Evolutionary conservation across 2,888 invertebrate species (phyloP).

Genomic region (Ophion obscuratus): DNA sequence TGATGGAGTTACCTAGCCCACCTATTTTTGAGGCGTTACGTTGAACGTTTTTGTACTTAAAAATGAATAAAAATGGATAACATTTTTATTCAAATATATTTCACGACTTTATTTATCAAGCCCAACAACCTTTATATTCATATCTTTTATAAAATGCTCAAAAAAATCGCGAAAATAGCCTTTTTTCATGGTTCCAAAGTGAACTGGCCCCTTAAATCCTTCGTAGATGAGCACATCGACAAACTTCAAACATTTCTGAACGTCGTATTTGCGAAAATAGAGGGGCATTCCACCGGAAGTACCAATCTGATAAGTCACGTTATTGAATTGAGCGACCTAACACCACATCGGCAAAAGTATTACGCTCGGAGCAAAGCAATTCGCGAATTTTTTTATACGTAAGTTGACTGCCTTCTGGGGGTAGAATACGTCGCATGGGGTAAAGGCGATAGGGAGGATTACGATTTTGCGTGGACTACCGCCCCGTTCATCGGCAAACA

Average conservation of each 20-base stretch:
- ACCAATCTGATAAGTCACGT: conserved; percentile 51
- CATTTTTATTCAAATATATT: no score
- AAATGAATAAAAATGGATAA: no score
- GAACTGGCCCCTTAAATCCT: background rate
- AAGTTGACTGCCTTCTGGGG: conserved; percentile 43
- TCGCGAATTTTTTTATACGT: conserved; percentile 23
- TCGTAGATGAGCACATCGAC: conserved; percentile 9
- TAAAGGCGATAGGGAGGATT: conserved; percentile 55
- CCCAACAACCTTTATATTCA: no score
- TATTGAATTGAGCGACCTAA: conserved; percentile 55
- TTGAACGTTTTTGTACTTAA: no score
- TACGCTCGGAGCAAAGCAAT: conserved; percentile 48
- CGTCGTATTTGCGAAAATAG: conserved; percentile 46
- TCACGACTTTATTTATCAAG: no score
- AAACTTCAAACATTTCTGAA: conserved; percentile 42
- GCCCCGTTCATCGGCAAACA: conserved; percentile 43
- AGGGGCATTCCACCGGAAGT: conserved; percentile 46
- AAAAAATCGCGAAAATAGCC: no score
- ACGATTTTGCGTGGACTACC: conserved; percentile 52
- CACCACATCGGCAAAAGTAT: conserved; percentile 58
- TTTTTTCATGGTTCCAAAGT: no score
- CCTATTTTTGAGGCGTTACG: no score
- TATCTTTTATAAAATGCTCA: no score
- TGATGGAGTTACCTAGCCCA: no score
- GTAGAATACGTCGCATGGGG: conserved; percentile 56